A percentile compares a stretch with the other conserved stretches of the same genome.
Conservation (phyloP, 2,888 invertebrate genomes). For the Chaitophorus viminalis region DNA sequence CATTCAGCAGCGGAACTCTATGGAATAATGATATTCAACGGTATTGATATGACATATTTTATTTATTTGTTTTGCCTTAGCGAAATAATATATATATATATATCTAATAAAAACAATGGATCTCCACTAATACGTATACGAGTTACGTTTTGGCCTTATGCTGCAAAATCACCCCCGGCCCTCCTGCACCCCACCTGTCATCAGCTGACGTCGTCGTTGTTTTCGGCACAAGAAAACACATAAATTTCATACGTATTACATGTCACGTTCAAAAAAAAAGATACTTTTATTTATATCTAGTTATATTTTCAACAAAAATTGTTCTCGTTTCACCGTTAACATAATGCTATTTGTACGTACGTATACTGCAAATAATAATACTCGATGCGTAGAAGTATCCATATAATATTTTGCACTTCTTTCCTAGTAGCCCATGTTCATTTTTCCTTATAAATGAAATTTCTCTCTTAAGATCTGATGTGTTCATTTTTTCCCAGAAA, state of each 20-base stretch:
- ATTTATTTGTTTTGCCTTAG: background rate
- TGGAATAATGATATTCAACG: background rate
- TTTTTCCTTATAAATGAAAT: too few relatives aligned
- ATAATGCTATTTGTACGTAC: background rate
- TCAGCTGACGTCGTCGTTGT: slow-evolving; percentile 1
- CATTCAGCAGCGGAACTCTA: background rate
- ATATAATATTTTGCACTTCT: background rate
- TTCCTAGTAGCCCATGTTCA: too few relatives aligned
- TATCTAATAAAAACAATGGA: slow-evolving; percentile 16
- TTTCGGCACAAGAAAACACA: slow-evolving; percentile 17
- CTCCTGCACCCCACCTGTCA: background rate
- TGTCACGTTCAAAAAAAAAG: slow-evolving; percentile 13
- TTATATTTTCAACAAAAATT: slow-evolving; percentile 8
- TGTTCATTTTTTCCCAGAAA: too few relatives aligned
- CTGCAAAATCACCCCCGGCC: background rate
- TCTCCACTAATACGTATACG: slow-evolving; percentile 8
- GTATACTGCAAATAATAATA: background rate
- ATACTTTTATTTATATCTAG: slow-evolving; percentile 37
- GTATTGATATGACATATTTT: background rate
- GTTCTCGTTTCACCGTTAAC: slow-evolving; percentile 11
- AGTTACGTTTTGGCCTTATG: slow-evolving; percentile 38
- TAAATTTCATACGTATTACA: slow-evolving; percentile 25
- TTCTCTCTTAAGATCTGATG: too few relatives aligned
- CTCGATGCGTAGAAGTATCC: too few relatives aligned
- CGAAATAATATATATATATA: background rate